These are phyloP conservation scores for Dreissena rostriformis DNA, from an alignment of 1,140 invertebrate genomes.

Conservation along the genomic window DNA sequence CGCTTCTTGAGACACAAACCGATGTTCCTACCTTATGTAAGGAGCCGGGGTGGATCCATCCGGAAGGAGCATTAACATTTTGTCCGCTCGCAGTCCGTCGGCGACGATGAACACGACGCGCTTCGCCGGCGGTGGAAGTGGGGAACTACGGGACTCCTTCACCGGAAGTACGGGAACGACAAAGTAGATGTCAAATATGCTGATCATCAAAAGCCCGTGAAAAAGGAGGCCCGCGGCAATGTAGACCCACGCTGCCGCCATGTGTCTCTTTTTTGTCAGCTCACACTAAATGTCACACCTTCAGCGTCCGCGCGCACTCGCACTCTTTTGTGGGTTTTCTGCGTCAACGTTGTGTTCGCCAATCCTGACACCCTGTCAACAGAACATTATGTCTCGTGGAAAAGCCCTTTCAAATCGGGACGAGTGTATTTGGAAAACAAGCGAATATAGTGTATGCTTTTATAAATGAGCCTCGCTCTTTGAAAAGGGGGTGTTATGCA, in stretches of 20 bases:
- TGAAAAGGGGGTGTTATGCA: too few relatives aligned
- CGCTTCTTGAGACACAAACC: too few relatives aligned
- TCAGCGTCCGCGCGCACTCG: too few relatives aligned
- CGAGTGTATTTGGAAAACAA: too few relatives aligned
- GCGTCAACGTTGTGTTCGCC: too few relatives aligned
- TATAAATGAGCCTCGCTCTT: too few relatives aligned
- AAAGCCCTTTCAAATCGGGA: too few relatives aligned
- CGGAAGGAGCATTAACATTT: conserved; percentile 33
- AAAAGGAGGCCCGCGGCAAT: conserved; percentile 26
- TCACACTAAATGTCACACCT: too few relatives aligned
- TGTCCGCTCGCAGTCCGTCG: conserved; percentile 35
- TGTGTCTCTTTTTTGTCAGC: background rate
- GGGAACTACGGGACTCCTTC: background rate
- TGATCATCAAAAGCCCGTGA: conserved; percentile 27
- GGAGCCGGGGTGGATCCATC: conserved; percentile 34
- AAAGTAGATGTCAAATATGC: conserved; percentile 47
- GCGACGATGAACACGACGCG: conserved; percentile 37
- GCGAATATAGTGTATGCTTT: too few relatives aligned
- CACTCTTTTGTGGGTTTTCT: too few relatives aligned
- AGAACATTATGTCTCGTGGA: too few relatives aligned
- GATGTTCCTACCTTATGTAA: conserved; percentile 15
- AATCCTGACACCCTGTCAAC: too few relatives aligned
- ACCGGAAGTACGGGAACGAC: background rate
- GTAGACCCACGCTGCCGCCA: conserved; percentile 16
- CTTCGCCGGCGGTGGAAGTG: conserved; percentile 30